phyloP scores from a whole-genome alignment of 2,797 vertebrate genomes.

The Ceyx erithaca region DNA sequence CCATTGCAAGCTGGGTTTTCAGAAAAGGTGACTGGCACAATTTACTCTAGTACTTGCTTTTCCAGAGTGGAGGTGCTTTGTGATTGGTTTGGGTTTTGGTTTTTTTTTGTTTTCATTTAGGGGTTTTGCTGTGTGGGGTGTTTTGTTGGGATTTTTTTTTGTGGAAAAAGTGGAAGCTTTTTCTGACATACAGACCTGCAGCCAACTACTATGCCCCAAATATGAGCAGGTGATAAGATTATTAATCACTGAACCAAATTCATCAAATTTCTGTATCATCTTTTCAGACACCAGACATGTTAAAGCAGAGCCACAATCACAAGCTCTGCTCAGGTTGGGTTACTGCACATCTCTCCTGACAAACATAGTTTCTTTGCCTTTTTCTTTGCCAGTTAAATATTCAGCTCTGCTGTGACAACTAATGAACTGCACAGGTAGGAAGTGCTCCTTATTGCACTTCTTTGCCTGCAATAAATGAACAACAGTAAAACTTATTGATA shows the following conservation, averaged over 20 bases:
- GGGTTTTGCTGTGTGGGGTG: not conserved
- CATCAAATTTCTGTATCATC: not conserved
- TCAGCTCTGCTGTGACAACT: not conserved
- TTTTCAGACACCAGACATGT: not conserved
- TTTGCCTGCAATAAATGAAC: not conserved
- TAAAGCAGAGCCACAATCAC: not conserved
- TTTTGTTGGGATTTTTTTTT: not conserved
- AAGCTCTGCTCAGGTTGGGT: not conserved
- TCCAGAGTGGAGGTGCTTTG: slow-evolving; percentile 2
- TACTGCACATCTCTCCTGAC: not conserved
- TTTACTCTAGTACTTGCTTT: slow-evolving; percentile 31
- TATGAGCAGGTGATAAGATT: not conserved
- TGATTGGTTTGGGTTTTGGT: not conserved
- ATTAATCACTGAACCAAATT: not conserved
- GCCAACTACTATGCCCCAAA: not conserved
- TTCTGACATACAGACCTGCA: not conserved
- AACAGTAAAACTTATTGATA: not conserved
- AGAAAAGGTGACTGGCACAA: not conserved
- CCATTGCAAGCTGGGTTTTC: slow-evolving; percentile 5
- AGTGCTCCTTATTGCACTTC: not conserved
- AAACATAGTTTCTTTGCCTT: not conserved
- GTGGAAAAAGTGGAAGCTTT: not conserved
- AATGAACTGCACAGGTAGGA: not conserved
- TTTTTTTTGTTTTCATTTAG: not conserved
- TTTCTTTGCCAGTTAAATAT: not conserved